A percentile compares a stretch with the other conserved stretches of the same genome.
phyloP scores from a whole-genome alignment of 2,113 vertebrate genomes.

The Corydoras maculifer region DNA sequence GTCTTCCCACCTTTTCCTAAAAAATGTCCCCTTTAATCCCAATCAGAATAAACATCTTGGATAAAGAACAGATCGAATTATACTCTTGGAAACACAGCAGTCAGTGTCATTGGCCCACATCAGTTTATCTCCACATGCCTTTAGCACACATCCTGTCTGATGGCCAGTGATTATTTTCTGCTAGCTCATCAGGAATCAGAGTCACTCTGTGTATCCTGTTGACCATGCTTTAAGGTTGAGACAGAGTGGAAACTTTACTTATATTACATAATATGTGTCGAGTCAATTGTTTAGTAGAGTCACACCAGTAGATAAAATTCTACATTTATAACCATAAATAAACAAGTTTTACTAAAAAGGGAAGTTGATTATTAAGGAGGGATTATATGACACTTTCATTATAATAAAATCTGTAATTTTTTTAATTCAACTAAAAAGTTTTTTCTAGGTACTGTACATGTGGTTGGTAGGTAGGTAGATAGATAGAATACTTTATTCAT shows the following conservation, averaged over 20 bases:
- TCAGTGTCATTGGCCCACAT: background rate
- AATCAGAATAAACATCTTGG: too few relatives aligned
- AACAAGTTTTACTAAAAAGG: too few relatives aligned
- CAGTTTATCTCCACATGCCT: background rate
- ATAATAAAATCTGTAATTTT: too few relatives aligned
- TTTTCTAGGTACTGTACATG: too few relatives aligned
- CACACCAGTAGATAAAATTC: background rate
- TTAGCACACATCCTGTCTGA: constrained; percentile 14
- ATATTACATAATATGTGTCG: background rate
- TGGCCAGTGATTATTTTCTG: background rate
- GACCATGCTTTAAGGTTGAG: background rate
- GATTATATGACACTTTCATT: background rate
- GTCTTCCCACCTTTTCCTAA: too few relatives aligned
- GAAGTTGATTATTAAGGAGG: background rate
- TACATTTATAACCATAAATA: too few relatives aligned
- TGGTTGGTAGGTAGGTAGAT: too few relatives aligned
- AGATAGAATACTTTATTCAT: too few relatives aligned
- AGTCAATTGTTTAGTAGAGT: background rate
- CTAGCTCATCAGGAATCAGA: constrained; percentile 19
- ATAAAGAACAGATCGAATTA: too few relatives aligned
- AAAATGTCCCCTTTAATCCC: too few relatives aligned
- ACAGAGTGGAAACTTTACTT: background rate
- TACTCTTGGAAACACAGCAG: background rate
- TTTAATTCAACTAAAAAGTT: too few relatives aligned
- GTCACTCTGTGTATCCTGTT: constrained; percentile 23